These are phyloP conservation scores for Athalia circularis DNA, from an alignment of 2,888 invertebrate genomes.

Conservation along the genomic window DNA sequence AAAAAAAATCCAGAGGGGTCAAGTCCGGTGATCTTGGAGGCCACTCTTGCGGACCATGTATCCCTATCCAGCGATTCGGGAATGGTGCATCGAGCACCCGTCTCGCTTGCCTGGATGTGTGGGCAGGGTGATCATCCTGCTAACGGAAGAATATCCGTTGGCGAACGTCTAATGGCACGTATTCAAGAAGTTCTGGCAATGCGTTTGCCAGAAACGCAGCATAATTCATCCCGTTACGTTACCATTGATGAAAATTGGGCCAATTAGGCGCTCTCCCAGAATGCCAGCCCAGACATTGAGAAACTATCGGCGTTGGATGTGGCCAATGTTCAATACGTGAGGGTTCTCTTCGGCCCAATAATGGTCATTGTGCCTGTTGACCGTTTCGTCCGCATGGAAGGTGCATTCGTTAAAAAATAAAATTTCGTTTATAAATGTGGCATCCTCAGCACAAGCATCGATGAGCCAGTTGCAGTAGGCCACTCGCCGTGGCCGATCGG, in stretches of 20 bases:
- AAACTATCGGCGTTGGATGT: slow-evolving; percentile 57
- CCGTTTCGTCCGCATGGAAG: too few species aligned
- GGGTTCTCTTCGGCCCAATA: slow-evolving; percentile 59
- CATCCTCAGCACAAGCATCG: too few species aligned
- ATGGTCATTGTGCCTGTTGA: slow-evolving; percentile 52
- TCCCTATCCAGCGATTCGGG: slow-evolving; percentile 2
- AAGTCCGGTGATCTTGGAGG: slow-evolving; percentile 20
- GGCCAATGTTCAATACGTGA: slow-evolving; percentile 54
- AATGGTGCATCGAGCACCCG: slow-evolving; percentile 1
- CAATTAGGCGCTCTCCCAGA: slow-evolving; percentile 48
- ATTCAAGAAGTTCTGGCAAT: slow-evolving; percentile 39
- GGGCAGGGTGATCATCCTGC: slow-evolving; percentile 45
- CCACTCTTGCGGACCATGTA: not conserved
- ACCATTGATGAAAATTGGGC: slow-evolving; percentile 51
- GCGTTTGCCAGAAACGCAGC: slow-evolving; percentile 47
- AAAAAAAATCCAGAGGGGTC: not conserved
- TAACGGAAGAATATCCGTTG: slow-evolving; percentile 6
- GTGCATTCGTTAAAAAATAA: too few species aligned
- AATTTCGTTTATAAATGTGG: too few species aligned
- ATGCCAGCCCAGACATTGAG: slow-evolving; percentile 56
- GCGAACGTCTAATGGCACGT: slow-evolving; percentile 52
- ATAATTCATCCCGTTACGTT: slow-evolving; percentile 50
- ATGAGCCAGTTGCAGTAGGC: too few species aligned
- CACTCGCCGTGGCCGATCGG: too few species aligned
- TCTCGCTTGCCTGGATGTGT: not conserved